Evolutionary conservation across 2,888 invertebrate species (phyloP).

Genomic region (Agrochola macilenta): DNA sequence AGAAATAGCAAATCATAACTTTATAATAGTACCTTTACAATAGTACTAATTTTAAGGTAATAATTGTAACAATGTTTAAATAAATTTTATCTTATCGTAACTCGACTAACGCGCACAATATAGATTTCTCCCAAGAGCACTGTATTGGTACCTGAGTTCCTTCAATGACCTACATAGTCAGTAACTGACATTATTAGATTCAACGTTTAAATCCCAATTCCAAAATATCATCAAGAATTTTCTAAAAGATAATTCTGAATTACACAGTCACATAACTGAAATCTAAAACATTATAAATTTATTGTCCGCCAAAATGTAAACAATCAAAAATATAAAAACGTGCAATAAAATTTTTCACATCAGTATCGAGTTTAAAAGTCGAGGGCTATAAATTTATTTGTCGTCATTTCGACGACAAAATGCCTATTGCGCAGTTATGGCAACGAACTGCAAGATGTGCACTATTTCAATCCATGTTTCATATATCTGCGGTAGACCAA

Average conservation of each 20-base stretch:
- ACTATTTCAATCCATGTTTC: slow-evolving; percentile 21
- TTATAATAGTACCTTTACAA: too few relatives aligned
- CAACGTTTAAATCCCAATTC: background rate
- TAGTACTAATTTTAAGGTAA: too few relatives aligned
- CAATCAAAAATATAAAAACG: background rate
- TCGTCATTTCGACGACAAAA: slow-evolving; percentile 45
- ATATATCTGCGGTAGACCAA: slow-evolving; percentile 41
- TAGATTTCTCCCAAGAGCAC: background rate
- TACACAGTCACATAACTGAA: background rate
- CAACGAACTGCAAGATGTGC: slow-evolving; percentile 24
- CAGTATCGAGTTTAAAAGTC: slow-evolving; percentile 12
- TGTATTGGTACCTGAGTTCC: background rate
- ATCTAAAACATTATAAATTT: background rate
- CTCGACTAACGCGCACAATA: too few relatives aligned
- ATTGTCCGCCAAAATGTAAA: background rate
- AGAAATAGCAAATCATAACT: background rate
- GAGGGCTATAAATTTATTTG: slow-evolving; percentile 26
- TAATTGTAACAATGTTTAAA: too few relatives aligned
- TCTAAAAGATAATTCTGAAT: background rate
- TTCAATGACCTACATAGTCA: background rate
- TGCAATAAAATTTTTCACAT: background rate
- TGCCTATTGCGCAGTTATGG: slow-evolving; percentile 25
- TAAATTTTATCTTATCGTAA: too few relatives aligned
- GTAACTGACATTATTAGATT: background rate
- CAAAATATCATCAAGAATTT: background rate